phyloP scores from a whole-genome alignment of 2,113 vertebrate genomes.

The Grammomys surdaster region DNA sequence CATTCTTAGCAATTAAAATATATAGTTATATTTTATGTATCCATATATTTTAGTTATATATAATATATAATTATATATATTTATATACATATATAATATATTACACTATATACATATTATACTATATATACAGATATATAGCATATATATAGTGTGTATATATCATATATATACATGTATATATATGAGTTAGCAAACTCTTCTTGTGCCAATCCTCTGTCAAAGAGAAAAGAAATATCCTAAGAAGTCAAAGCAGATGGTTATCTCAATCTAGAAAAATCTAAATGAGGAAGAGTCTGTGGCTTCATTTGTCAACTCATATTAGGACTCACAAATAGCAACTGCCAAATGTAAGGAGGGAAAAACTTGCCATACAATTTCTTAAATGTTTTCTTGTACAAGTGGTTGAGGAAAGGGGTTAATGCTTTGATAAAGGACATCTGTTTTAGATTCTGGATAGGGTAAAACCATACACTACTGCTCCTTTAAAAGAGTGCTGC shows the following conservation, averaged over 20 bases:
- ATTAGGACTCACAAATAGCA: constrained; percentile 15
- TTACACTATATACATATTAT: too few species aligned
- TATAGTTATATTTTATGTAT: too few species aligned
- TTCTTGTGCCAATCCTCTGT: constrained; percentile 1
- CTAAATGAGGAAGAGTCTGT: not conserved
- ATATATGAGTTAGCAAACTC: not conserved
- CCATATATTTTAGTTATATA: too few species aligned
- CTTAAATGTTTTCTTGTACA: not conserved
- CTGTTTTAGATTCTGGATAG: not conserved
- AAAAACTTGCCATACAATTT: not conserved
- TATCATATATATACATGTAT: too few species aligned
- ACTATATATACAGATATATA: too few species aligned
- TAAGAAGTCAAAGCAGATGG: constrained; percentile 57
- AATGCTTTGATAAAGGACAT: constrained; percentile 12
- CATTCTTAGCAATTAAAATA: constrained; percentile 74
- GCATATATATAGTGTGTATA: too few species aligned
- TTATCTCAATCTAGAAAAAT: constrained; percentile 53
- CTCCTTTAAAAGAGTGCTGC: not conserved
- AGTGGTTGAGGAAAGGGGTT: not conserved
- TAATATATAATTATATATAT: too few species aligned
- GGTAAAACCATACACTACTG: not conserved
- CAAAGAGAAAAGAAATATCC: not conserved
- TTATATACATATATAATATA: too few species aligned
- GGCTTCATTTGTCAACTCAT: constrained; percentile 19
- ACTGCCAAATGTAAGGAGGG: not conserved